phyloP scores from a whole-genome alignment of 1,140 invertebrate species.

The Nixonia krombeini region DNA sequence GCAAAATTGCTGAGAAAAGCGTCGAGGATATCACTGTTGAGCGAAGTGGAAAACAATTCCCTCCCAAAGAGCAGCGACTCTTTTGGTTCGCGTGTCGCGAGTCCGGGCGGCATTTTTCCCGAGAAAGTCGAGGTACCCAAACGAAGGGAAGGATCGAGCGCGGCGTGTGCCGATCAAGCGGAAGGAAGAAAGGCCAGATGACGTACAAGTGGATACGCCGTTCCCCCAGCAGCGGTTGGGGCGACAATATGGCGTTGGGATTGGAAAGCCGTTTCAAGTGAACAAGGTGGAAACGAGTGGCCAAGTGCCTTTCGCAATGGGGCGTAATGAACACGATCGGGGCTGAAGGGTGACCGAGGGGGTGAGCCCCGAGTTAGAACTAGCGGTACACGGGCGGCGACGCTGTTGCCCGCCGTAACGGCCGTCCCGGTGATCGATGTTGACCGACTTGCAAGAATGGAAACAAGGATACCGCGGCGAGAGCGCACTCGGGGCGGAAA shows the following conservation, averaged over 20 bases:
- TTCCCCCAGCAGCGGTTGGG: not conserved
- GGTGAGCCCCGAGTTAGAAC: not conserved
- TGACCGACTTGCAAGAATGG: slow-evolving; percentile 6
- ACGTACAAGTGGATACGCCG: not conserved
- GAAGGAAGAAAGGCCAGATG: not conserved
- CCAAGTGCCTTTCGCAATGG: slow-evolving; percentile 4
- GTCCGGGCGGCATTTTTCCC: not conserved
- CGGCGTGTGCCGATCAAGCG: not conserved
- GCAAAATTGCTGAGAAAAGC: no score
- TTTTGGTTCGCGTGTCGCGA: no score
- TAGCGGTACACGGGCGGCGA: not conserved
- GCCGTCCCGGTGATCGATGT: not conserved
- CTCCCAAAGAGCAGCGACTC: no score
- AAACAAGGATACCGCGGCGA: slow-evolving; percentile 1
- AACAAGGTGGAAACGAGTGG: not conserved
- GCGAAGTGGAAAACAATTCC: no score
- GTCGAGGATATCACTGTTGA: no score
- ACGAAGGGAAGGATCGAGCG: not conserved
- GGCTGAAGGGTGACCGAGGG: not conserved
- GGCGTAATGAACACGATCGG: not conserved
- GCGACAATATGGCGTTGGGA: not conserved
- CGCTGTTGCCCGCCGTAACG: not conserved
- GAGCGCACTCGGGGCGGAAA: no score
- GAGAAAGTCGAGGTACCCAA: no score
- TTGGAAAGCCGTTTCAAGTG: not conserved